Base-by-base conservation (phyloP, 2,797 vertebrate genomes). In the Paguma larvata region DNA sequence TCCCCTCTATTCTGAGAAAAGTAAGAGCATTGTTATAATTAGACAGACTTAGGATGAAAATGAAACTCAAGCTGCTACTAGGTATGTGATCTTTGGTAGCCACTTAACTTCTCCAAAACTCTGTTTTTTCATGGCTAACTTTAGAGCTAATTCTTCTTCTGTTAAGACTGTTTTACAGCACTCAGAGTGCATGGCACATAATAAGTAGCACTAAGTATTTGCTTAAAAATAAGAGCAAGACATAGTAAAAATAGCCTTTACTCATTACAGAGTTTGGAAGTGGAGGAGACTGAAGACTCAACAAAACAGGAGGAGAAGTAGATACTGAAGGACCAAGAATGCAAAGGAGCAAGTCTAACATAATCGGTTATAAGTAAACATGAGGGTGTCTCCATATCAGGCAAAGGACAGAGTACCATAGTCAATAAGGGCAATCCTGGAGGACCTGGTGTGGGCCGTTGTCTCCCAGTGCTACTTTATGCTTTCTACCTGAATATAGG, bases 181-280 rank as follows among this genome's bases (percentile, higher is more conserved):
- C 32, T 53, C 56, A 23, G 7, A 82, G 44, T 19, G 5, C 23
- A 19, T 79, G 62, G 0, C 41, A 73, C 0, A 67, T 16, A 59
- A 21, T 79, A 82, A 75, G 4, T 34, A 67, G 5, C 12, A 46
- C 32, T 30, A 48, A n/a, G 19, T 63, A 12, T 38, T 30, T 53
- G 3, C 48, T 89, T 73, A 68, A 19, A 83, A 90, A 82, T 91
- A 13, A 93, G 94, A 89, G 12, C 30, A 89, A 62, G 13, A 73
- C 16, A 41, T 21, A 91, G 2, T 77, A 90, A 92, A 75, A 79
- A 1, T n/a, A 34, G 9, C 1, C 9, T 38, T 46, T 41, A 77
- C 13, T 95, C 34, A 65, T 38, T 53, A 59, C 3, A 70, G 34
- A 14, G 18, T 51, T 5, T 70, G 32, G 46, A 65, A 53, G 6